phyloP scores from a whole-genome alignment of 1,140 invertebrate genomes.

The Drosophila nigromelanica region DNA sequence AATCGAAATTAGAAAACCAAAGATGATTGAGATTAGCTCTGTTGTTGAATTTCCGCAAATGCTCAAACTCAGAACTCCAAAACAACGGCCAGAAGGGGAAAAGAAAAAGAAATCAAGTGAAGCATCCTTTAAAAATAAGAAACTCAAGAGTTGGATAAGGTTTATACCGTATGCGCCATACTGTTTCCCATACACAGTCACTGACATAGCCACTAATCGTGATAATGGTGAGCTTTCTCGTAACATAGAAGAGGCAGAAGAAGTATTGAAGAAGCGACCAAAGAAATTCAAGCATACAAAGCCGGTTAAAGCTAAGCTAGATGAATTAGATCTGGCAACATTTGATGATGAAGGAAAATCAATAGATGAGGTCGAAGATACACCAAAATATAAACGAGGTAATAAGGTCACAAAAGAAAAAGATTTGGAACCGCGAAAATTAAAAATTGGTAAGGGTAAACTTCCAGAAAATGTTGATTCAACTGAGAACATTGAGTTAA shows the following conservation, averaged over 20 bases:
- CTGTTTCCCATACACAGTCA: slow-evolving; percentile 61
- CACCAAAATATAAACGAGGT: slow-evolving; percentile 65
- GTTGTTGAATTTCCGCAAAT: slow-evolving; percentile 76
- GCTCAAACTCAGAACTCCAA: slow-evolving; percentile 78
- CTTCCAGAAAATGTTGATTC: slow-evolving; percentile 55
- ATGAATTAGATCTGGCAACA: slow-evolving; percentile 52
- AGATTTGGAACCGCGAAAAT: slow-evolving; percentile 48
- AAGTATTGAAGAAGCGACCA: slow-evolving; percentile 61
- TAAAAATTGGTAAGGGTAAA: slow-evolving; percentile 73
- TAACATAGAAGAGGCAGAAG: slow-evolving; percentile 75
- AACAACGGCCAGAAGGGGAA: slow-evolving; percentile 81
- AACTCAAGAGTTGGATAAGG: slow-evolving; percentile 77
- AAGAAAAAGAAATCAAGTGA: slow-evolving; percentile 83
- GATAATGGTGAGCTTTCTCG: slow-evolving; percentile 75
- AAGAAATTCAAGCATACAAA: slow-evolving; percentile 68
- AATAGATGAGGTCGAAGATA: slow-evolving; percentile 40
- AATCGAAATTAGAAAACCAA: slow-evolving; percentile 64
- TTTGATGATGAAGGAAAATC: slow-evolving; percentile 49
- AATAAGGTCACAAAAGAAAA: slow-evolving; percentile 56
- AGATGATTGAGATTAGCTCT: slow-evolving; percentile 72
- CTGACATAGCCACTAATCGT: slow-evolving; percentile 56
- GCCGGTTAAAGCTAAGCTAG: slow-evolving; percentile 53
- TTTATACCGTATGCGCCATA: slow-evolving; percentile 76
- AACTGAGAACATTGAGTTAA: slow-evolving; percentile 85
- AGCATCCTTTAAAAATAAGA: slow-evolving; percentile 69